These are phyloP conservation scores for Drosophila grimshawi DNA, from an alignment of 1,140 invertebrate genomes.

Conservation along the genomic window DNA sequence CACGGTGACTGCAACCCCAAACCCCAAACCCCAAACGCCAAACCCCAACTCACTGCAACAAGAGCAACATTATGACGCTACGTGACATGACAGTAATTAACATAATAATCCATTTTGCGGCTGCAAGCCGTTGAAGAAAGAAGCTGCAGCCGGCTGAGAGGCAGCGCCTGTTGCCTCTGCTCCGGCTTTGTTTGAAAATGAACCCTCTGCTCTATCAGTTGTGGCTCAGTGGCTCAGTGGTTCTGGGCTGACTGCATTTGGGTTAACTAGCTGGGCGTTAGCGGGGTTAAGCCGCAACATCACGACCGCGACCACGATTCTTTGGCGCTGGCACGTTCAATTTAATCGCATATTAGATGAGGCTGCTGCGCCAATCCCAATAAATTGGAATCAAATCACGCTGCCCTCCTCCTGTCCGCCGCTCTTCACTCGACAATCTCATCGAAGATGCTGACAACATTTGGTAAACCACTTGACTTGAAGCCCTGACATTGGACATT, in stretches of 20 bases:
- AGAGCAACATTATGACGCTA: conserved; percentile 36
- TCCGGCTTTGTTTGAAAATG: conserved; percentile 11
- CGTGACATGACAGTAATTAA: conserved; percentile 80
- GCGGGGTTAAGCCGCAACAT: conserved; percentile 61
- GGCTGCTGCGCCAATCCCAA: conserved; percentile 32
- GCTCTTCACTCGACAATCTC: not conserved
- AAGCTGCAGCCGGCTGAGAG: conserved; percentile 12
- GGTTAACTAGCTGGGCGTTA: conserved; percentile 78
- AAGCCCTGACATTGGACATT: not conserved
- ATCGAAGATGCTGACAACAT: conserved; percentile 1
- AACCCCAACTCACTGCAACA: not conserved
- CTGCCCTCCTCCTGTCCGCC: not conserved
- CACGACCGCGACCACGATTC: conserved; percentile 50
- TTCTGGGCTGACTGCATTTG: conserved; percentile 36
- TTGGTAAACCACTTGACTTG: conserved; percentile 6
- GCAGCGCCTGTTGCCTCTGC: not conserved
- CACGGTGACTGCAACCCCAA: conserved; percentile 6
- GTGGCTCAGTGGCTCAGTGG: not conserved
- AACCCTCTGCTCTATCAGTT: conserved; percentile 4
- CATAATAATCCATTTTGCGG: conserved; percentile 79
- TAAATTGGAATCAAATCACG: conserved; percentile 32
- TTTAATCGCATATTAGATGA: conserved; percentile 63
- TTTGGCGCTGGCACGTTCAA: conserved; percentile 54
- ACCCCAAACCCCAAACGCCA: not conserved
- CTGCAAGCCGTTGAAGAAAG: conserved; percentile 57